Evolutionary conservation across 2,113 vertebrate species (phyloP).

Genomic region (Xiphorhynchus elegans): DNA sequence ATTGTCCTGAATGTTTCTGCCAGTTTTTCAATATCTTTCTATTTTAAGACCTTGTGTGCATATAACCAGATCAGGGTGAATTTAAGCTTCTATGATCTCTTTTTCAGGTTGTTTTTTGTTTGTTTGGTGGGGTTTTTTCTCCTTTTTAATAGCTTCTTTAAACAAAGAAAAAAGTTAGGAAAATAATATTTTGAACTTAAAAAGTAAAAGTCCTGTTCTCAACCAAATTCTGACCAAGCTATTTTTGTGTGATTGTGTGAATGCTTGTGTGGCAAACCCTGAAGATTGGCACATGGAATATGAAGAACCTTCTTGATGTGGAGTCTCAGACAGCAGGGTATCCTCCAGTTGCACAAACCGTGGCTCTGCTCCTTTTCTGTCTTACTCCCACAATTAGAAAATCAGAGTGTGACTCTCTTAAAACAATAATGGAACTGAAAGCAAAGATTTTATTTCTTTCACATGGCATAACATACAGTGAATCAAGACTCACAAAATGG

Average conservation of each 20-base stretch:
- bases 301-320: neutral
- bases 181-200: neutral
- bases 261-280: no score
- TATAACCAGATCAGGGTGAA: neutral
- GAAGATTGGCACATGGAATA: neutral
- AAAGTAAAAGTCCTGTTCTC: neutral
- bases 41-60: neutral
- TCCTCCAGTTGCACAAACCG: neutral
- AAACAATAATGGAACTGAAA: neutral
- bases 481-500: neutral
- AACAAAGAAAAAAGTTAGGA: neutral
- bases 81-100: neutral
- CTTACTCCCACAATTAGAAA: neutral
- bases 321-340: neutral
- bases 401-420: neutral
- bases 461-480: accelerated
- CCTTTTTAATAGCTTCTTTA: neutral
- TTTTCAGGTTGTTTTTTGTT: neutral
- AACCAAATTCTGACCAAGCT: neutral
- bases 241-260: neutral
- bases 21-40: neutral
- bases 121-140: neutral
- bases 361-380: neutral
- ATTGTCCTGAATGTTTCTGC: neutral
- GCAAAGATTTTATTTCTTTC: neutral